A percentile compares a stretch with the other conserved stretches of the same genome.
Conservation (phyloP, 2,113 vertebrate genomes). For the Halcyon senegalensis region DNA sequence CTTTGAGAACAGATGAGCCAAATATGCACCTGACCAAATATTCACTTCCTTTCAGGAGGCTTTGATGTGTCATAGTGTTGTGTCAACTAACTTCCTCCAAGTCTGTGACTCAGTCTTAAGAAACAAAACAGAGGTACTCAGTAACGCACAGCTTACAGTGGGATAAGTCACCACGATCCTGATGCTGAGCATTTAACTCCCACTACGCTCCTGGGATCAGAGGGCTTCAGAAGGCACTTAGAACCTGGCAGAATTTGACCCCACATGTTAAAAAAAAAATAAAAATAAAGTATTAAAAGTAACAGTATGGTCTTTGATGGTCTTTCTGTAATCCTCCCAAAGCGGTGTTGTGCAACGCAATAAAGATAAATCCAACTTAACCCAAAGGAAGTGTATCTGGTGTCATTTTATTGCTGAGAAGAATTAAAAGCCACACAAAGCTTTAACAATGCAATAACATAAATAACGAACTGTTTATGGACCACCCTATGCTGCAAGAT, state of each 20-base stretch:
- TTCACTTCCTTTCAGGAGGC: constrained; percentile 45
- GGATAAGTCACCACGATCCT: neutral
- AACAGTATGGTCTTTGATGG: fast-evolving
- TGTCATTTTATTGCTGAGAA: neutral
- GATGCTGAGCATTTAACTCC: fast-evolving
- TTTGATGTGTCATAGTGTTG: constrained; percentile 10
- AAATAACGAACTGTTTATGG: neutral
- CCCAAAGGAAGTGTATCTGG: neutral
- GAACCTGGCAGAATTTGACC: neutral
- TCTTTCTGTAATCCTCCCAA: neutral
- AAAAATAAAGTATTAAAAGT: fast-evolving
- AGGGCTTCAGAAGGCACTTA: neutral
- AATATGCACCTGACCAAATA: constrained; percentile 74
- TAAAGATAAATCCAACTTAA: neutral
- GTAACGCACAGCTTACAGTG: neutral
- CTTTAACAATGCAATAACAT: neutral
- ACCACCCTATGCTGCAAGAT: neutral
- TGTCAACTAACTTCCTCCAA: neutral
- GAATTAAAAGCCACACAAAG: neutral
- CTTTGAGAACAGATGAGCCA: constrained; percentile 40
- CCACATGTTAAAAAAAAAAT: neutral
- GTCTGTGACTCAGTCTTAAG: neutral
- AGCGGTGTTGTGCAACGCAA: neutral
- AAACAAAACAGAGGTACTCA: neutral
- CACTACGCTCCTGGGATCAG: neutral